Evolutionary conservation across 2,888 invertebrate species (phyloP).

Genomic region (Melieria omissa): DNA sequence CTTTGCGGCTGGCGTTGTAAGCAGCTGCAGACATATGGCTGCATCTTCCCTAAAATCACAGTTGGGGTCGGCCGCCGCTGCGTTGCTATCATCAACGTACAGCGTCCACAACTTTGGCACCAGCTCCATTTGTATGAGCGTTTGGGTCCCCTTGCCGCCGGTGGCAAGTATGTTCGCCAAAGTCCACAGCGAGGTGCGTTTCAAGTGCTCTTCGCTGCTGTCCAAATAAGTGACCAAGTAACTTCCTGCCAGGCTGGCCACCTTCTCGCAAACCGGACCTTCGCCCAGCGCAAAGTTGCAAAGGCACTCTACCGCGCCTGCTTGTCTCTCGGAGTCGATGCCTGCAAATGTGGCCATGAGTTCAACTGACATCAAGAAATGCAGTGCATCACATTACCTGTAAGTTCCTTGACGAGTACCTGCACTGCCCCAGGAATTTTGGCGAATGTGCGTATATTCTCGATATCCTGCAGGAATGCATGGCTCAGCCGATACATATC

Average conservation of each 20-base stretch:
- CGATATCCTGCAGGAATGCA: constrained; percentile 59
- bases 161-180: constrained; percentile 59
- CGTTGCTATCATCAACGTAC: constrained; percentile 44
- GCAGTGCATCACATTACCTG: constrained; percentile 49
- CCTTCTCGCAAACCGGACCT: constrained; percentile 59
- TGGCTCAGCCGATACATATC: constrained; percentile 62
- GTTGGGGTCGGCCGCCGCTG: constrained; percentile 22
- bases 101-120: constrained; percentile 56
- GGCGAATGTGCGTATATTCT: constrained; percentile 59
- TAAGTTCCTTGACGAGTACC: constrained; percentile 62
- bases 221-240: constrained; percentile 61
- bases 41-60: constrained; percentile 56
- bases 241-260: constrained; percentile 57
- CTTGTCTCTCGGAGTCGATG: constrained; percentile 53
- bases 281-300: constrained; percentile 65
- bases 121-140: constrained; percentile 59
- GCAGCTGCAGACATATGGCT: constrained; percentile 53
- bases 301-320: constrained; percentile 60
- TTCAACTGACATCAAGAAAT: neutral
- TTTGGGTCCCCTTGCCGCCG: constrained; percentile 52
- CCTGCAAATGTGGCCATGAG: constrained; percentile 47
- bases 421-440: constrained; percentile 61
- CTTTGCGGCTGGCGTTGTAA: constrained; percentile 44
- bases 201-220: constrained; percentile 53
- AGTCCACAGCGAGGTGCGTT: constrained; percentile 61